Evolutionary conservation across 2,113 vertebrate genomes (phyloP).

Genomic region (Megaleporinus macrocephalus): DNA sequence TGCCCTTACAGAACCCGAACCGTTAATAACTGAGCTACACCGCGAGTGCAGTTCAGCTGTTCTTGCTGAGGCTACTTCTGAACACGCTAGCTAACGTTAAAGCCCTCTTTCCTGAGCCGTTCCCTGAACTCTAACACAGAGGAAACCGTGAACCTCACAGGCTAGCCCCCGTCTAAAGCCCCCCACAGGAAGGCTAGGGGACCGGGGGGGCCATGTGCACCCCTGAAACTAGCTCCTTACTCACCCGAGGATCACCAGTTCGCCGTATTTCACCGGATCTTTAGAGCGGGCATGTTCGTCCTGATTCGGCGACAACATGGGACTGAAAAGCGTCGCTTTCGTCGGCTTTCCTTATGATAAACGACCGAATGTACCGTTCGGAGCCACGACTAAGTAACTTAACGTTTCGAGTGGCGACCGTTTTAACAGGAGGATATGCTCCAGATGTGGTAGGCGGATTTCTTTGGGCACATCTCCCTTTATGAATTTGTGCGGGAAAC

Average conservation of each 20-base stretch:
- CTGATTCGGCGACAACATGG: conserved; percentile 93
- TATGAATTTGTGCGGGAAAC: conserved; percentile 8
- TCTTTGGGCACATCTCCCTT: conserved; percentile 31
- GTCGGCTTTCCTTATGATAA: conserved; percentile 22
- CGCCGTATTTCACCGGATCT: conserved; percentile 95
- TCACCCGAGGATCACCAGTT: conserved; percentile 94
- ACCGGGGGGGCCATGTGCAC: neutral
- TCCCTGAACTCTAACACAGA: neutral
- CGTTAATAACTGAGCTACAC: neutral
- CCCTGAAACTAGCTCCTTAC: conserved; percentile 57
- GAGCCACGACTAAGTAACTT: conserved; percentile 1
- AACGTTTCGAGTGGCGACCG: neutral
- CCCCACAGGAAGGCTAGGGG: neutral
- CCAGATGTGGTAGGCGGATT: neutral
- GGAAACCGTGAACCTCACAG: neutral
- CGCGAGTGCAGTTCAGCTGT: neutral
- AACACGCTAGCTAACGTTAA: conserved; percentile 17
- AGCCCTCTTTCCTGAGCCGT: neutral
- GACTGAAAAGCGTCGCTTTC: conserved; percentile 64
- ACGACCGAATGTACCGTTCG: conserved; percentile 17
- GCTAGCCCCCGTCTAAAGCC: neutral
- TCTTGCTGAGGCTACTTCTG: conserved; percentile 20
- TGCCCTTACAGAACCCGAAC: neutral
- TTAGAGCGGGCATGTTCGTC: conserved; percentile 90
- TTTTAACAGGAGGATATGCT: neutral